Conservation (phyloP, 2,888 invertebrate species). For the Brachynemurus nebulosus region DNA sequence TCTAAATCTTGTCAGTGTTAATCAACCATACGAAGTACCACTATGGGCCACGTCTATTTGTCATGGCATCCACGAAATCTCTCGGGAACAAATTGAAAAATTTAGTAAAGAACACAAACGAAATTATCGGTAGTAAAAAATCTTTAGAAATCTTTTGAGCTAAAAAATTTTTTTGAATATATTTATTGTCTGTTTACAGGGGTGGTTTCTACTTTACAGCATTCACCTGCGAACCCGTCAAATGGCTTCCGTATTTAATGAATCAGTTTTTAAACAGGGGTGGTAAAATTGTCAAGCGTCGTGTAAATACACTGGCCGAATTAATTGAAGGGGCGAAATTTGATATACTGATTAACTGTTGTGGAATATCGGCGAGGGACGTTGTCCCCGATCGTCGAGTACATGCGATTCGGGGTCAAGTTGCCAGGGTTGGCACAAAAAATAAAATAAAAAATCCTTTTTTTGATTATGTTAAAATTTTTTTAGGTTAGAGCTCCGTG, state of each 20-base stretch:
- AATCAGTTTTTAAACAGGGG: slow-evolving; percentile 43
- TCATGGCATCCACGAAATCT: slow-evolving; percentile 31
- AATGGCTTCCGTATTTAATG: slow-evolving; percentile 52
- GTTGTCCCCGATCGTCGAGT: slow-evolving; percentile 47
- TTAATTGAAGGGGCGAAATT: slow-evolving; percentile 29
- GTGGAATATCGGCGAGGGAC: slow-evolving; percentile 50
- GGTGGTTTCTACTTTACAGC: slow-evolving; percentile 49
- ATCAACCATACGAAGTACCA: slow-evolving; percentile 23
- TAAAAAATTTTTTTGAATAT: background rate
- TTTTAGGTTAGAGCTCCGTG: slow-evolving; percentile 52
- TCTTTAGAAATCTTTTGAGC: background rate
- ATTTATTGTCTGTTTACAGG: slow-evolving; percentile 28
- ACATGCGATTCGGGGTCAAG: slow-evolving; percentile 61
- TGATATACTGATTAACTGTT: slow-evolving; percentile 67
- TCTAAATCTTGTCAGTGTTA: slow-evolving; percentile 28
- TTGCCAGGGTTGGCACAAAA: slow-evolving; percentile 38
- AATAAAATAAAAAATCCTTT: background rate
- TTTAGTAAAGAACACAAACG: slow-evolving; percentile 26
- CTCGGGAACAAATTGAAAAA: slow-evolving; percentile 25
- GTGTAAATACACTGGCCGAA: slow-evolving; percentile 38
- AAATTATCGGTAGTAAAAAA: slow-evolving; percentile 30
- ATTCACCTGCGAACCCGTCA: slow-evolving; percentile 49
- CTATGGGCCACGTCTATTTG: slow-evolving; percentile 33
- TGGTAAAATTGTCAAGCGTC: slow-evolving; percentile 38
- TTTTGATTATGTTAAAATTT: slow-evolving; percentile 4